These are phyloP conservation scores for Pentalonia nigronervosa DNA, from an alignment of 1,140 invertebrate species.

Conservation along the genomic window DNA sequence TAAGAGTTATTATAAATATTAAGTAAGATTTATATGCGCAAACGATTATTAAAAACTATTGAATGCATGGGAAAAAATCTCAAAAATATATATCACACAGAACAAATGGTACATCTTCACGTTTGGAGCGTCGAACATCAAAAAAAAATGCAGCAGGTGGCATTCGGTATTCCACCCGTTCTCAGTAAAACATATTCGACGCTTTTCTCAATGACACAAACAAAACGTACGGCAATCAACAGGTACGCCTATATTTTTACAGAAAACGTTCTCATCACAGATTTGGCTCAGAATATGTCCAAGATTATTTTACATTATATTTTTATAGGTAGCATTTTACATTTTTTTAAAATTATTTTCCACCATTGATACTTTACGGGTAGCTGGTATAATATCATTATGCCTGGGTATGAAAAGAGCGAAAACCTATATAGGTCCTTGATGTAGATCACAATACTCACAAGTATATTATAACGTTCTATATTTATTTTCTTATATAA, in stretches of 20 bases:
- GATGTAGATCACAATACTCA: not conserved
- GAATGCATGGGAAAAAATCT: not conserved
- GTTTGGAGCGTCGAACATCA: not conserved
- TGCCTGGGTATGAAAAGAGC: not conserved
- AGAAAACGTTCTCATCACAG: not conserved
- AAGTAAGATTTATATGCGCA: not conserved
- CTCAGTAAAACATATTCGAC: not conserved
- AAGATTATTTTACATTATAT: not conserved
- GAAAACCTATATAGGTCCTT: not conserved
- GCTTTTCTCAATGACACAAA: no score
- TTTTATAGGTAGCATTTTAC: not conserved
- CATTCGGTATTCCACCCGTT: not conserved
- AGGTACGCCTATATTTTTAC: not conserved
- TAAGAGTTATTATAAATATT: not conserved
- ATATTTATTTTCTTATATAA: not conserved
- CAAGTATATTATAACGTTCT: no score
- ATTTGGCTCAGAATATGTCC: not conserved
- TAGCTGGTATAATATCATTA: not conserved
- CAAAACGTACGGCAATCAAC: not conserved
- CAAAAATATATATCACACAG: not conserved
- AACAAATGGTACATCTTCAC: not conserved
- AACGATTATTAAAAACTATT: not conserved
- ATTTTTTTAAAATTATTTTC: not conserved
- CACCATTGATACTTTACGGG: not conserved
- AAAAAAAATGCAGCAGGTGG: not conserved